Conservation (phyloP, 2,888 invertebrate species). For the Nasonovia ribisnigri region DNA sequence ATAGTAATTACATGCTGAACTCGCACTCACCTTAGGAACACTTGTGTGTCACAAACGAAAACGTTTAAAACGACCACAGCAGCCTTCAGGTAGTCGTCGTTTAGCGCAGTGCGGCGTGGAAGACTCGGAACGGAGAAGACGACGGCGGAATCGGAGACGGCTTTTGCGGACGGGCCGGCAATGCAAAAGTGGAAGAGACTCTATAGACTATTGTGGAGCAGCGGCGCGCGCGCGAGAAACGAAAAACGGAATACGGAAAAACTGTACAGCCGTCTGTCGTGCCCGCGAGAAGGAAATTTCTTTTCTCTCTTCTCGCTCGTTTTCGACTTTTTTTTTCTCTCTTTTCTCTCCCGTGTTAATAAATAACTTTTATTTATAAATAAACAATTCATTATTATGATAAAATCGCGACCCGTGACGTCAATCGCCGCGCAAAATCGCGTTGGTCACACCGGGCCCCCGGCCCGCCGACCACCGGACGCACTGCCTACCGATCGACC, state of each 20-base stretch:
- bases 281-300: background rate
- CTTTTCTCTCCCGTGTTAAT: constrained; percentile 25
- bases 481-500: background rate
- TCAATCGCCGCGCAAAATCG: constrained; percentile 52
- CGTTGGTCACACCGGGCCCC: constrained; percentile 31
- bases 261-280: background rate
- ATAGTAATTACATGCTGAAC: background rate
- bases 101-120: background rate
- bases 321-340: background rate
- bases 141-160: background rate
- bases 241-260: background rate
- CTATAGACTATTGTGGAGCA: background rate
- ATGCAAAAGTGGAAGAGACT: background rate
- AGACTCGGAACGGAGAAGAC: background rate
- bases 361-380: constrained; percentile 65
- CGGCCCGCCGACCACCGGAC: background rate
- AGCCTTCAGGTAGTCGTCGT: background rate
- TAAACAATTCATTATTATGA: constrained; percentile 64
- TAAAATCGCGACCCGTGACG: constrained; percentile 56
- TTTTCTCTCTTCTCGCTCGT: background rate
- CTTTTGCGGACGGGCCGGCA: background rate
- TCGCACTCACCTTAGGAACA: background rate
- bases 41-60: background rate
- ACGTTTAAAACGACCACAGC: background rate
- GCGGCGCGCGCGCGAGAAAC: background rate